phyloP scores from a whole-genome alignment of 2,888 invertebrate genomes.

The Strigamia transsilvanica region DNA sequence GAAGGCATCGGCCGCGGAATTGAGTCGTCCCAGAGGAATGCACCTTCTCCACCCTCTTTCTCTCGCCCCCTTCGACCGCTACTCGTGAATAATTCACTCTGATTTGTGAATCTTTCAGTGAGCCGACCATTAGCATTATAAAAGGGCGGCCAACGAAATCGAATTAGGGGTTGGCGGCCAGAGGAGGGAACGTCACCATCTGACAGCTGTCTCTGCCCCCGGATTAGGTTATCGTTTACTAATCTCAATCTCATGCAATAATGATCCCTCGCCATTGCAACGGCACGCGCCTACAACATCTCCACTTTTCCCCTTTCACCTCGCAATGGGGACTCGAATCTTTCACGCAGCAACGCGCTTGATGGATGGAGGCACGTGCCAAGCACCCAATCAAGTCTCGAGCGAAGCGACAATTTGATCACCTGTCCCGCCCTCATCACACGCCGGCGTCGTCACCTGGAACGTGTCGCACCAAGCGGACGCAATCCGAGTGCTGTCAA shows the following conservation, averaged over 20 bases:
- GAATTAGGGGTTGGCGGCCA: constrained; percentile 51
- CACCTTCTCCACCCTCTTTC: constrained; percentile 8
- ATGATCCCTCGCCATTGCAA: constrained; percentile 40
- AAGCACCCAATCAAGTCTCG: constrained; percentile 49
- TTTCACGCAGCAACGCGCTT: constrained; percentile 38
- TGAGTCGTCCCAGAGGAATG: constrained; percentile 53
- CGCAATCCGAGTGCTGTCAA: constrained; percentile 49
- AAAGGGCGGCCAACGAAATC: constrained; percentile 53
- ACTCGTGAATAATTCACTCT: constrained; percentile 54
- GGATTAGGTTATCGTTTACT: constrained; percentile 54
- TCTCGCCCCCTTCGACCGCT: constrained; percentile 20
- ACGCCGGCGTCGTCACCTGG: constrained; percentile 48
- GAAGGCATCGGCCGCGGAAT: constrained; percentile 52
- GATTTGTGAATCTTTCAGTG: constrained; percentile 54
- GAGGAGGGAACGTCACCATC: constrained; percentile 48
- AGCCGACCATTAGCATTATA: constrained; percentile 53
- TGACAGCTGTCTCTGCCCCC: constrained; percentile 46
- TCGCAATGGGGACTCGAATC: constrained; percentile 39
- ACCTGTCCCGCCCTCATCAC: constrained; percentile 49
- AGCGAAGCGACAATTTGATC: constrained; percentile 49
- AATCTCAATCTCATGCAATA: constrained; percentile 53
- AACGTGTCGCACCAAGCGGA: constrained; percentile 46
- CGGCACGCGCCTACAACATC: constrained; percentile 44
- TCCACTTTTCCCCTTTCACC: constrained; percentile 44
- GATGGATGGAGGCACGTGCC: constrained; percentile 48